Base-by-base conservation (phyloP, 2,113 vertebrate genomes). In the Osmerus eperlanus region DNA sequence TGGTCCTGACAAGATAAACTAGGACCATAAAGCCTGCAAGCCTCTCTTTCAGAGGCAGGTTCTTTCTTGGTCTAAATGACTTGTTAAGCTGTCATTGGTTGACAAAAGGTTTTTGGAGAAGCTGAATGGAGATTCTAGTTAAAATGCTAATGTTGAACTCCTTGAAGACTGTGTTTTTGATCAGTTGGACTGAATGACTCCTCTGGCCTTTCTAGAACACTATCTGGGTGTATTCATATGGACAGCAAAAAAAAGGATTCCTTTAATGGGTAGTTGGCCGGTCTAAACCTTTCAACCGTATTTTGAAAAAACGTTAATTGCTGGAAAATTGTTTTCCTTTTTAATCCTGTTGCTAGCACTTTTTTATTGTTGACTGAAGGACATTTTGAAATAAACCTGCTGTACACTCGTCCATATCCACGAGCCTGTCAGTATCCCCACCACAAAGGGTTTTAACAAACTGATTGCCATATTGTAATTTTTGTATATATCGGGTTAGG, bases 121-220 rank as follows among this genome's bases (percentile, higher is more conserved):
- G 61, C 67, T 82, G 75, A 84, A 84, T 74, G 84, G 72, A 76
- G 70, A 79, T 80, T 81, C 73, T 78, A 83, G 81, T 85, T 84
- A 89, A 91, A 86, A 81, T 83, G 85, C 82, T 84, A 87, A 90
- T 91, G 70, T 79, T 77, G 83, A 84, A 78, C 68, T 72, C 60
- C 56, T 76, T 72, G 73, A 64, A 14, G 16, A 23, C 5, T 18
- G 21, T 18, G 21, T 78, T 83, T 86, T 78, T 82, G 71, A 80
- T 77, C 70, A 74, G 7, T 13, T 63, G 64, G 47, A 47, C 28
- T 65, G 58, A 74, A 21, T 56, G 67, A 70, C 52, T 67, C 32
- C 13, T 12, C 67, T 47, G 63, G 29, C 36, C 53, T 58, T 77
- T 72, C 51, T 66, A 63, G 70, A 52, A 81, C 29, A 36, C 72